These are phyloP conservation scores for Coturnix japonica DNA, from an alignment of 2,113 vertebrate genomes.

Conservation along the genomic window DNA sequence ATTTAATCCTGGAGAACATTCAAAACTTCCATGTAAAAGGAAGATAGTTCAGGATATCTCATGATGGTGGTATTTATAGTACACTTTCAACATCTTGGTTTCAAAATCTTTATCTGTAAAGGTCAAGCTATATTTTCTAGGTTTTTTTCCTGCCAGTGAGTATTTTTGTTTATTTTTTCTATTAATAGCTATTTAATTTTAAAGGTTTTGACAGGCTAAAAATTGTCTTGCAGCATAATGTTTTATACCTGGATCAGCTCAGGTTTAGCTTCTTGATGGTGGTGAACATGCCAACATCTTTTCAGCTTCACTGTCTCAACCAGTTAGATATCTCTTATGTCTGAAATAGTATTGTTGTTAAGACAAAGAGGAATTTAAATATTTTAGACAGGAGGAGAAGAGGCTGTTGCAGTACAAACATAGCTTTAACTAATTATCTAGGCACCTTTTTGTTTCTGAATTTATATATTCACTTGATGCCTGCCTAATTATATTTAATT, in stretches of 20 bases:
- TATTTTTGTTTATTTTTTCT: background rate
- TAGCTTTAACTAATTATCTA: constrained; percentile 18
- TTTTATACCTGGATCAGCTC: background rate
- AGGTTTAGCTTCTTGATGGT: background rate
- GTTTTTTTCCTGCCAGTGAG: background rate
- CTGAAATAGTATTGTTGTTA: background rate
- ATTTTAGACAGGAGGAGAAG: background rate
- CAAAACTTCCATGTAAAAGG: background rate
- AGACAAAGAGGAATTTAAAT: background rate
- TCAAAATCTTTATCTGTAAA: background rate
- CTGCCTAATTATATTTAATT: constrained; percentile 57
- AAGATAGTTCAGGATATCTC: background rate
- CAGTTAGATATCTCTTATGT: background rate
- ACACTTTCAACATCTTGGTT: background rate
- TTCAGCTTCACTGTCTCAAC: background rate
- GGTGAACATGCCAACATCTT: background rate
- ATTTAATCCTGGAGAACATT: background rate
- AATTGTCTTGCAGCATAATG: background rate
- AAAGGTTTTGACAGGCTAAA: background rate
- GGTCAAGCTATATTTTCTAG: background rate
- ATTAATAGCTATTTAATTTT: background rate
- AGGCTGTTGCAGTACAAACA: background rate
- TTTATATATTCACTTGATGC: background rate
- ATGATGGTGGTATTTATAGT: background rate
- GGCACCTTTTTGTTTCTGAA: background rate